These are phyloP conservation scores for Andrena praecox DNA, from an alignment of 2,888 invertebrate species.

Conservation along the genomic window DNA sequence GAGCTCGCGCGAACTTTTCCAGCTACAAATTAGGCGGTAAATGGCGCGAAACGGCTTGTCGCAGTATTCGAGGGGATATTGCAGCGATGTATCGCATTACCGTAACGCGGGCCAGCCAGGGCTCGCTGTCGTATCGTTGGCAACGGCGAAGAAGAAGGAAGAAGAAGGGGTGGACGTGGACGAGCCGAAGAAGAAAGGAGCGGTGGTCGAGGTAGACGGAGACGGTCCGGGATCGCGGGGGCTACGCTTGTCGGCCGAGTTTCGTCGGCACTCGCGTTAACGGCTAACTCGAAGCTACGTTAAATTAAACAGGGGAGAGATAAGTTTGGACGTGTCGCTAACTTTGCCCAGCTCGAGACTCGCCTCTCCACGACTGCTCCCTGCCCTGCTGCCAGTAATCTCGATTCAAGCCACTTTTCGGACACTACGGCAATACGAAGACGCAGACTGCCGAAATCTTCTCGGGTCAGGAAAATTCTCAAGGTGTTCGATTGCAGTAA, in stretches of 20 bases:
- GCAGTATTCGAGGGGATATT: conserved; percentile 61
- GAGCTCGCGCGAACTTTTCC: conserved; percentile 59
- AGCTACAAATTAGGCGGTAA: conserved; percentile 72
- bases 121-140: conserved; percentile 34
- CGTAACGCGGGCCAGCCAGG: conserved; percentile 47
- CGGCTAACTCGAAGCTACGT: conserved; percentile 80
- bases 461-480: conserved; percentile 1
- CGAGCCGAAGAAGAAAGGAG: conserved; percentile 3
- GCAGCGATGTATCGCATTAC: conserved; percentile 67
- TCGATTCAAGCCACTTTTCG: conserved; percentile 50
- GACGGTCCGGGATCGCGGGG: conserved; percentile 58
- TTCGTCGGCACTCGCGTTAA: conserved; percentile 75
- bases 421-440: conserved; percentile 39
- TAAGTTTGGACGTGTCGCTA: conserved; percentile 80
- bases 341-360: conserved; percentile 69
- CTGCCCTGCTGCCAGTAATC: conserved; percentile 56
- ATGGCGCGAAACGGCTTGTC: conserved; percentile 68
- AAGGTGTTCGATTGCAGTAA: background rate
- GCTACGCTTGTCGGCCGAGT: conserved; percentile 71
- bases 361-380: conserved; percentile 53
- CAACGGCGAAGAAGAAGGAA: conserved; percentile 25
- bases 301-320: conserved; percentile 81
- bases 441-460: conserved; percentile 28
- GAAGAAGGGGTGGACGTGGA: background rate
- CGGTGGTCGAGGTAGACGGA: conserved; percentile 23